Conservation (phyloP, 2,888 invertebrate genomes). For the Chloroclystis v-ata region DNA sequence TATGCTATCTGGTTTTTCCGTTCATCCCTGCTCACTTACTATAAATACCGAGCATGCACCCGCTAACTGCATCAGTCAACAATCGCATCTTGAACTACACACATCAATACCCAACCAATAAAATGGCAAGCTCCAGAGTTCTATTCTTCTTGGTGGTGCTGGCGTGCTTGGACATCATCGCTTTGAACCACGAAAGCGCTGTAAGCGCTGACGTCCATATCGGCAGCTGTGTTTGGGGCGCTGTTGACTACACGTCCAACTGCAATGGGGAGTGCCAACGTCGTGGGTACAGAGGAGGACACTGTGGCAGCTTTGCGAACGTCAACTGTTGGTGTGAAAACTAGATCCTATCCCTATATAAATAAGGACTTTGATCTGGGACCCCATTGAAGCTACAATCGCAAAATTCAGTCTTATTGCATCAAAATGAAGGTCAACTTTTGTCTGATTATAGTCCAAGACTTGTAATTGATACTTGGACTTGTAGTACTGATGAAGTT, state of each 20-base stretch:
- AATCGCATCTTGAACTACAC: background rate
- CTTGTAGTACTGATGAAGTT: too few species aligned
- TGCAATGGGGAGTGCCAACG: constrained; percentile 36
- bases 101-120: background rate
- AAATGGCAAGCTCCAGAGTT: background rate
- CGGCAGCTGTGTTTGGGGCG: constrained; percentile 41
- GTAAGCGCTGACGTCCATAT: constrained; percentile 31
- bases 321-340: constrained; percentile 24
- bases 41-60: background rate
- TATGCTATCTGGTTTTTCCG: background rate
- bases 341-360: background rate
- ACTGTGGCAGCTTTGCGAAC: constrained; percentile 29
- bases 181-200: constrained; percentile 24
- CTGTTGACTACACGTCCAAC: constrained; percentile 35
- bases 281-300: constrained; percentile 32
- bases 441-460: too few species aligned
- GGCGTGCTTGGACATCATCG: constrained; percentile 18
- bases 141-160: constrained; percentile 32
- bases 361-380: too few species aligned
- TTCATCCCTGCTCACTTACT: background rate
- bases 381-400: too few species aligned
- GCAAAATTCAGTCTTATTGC: too few species aligned
- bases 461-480: too few species aligned
- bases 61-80: background rate
- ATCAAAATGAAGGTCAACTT: too few species aligned